A percentile compares a stretch with the other conserved stretches of the same genome.
phyloP scores from a whole-genome alignment of 2,888 invertebrate species.

The Drosophila meridiana region DNA sequence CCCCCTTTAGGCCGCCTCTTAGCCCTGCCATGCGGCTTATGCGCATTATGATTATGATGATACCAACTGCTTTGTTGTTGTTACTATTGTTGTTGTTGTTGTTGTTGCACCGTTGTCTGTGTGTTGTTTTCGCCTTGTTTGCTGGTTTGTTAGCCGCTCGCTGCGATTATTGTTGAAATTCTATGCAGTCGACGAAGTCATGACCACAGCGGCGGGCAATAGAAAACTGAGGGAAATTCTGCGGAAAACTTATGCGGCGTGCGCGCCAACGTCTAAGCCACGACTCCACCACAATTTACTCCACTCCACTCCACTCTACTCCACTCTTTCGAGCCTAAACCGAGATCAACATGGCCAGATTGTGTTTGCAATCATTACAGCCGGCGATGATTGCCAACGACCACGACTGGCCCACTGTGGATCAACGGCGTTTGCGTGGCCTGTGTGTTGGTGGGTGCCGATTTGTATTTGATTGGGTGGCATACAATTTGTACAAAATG shows the following conservation, averaged over 20 bases:
- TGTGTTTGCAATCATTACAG: slow-evolving; percentile 79
- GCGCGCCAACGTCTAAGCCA: slow-evolving; percentile 39
- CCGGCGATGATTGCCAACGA: slow-evolving; percentile 69
- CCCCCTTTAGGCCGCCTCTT: slow-evolving; percentile 29
- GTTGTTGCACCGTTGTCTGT: slow-evolving; percentile 34
- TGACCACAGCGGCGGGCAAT: slow-evolving; percentile 62
- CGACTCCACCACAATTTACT: neutral
- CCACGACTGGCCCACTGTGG: slow-evolving; percentile 64
- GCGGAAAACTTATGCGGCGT: slow-evolving; percentile 69
- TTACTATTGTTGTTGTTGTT: slow-evolving; percentile 29
- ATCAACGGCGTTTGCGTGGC: slow-evolving; percentile 46
- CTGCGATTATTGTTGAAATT: slow-evolving; percentile 77
- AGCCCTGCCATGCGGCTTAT: slow-evolving; percentile 65
- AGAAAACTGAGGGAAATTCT: slow-evolving; percentile 73
- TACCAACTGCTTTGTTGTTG: slow-evolving; percentile 56
- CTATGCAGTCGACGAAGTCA: slow-evolving; percentile 74
- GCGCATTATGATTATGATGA: slow-evolving; percentile 81
- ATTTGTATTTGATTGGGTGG: slow-evolving; percentile 59
- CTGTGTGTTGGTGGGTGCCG: slow-evolving; percentile 53
- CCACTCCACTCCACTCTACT: neutral
- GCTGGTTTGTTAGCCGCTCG: slow-evolving; percentile 76
- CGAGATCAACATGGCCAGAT: slow-evolving; percentile 75
- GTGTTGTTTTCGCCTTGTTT: slow-evolving; percentile 79
- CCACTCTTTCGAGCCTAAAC: slow-evolving; percentile 34
- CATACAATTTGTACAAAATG: slow-evolving; percentile 67